Base-by-base conservation (phyloP, 2,113 vertebrate genomes). In the Sylvilagus bachmani region DNA sequence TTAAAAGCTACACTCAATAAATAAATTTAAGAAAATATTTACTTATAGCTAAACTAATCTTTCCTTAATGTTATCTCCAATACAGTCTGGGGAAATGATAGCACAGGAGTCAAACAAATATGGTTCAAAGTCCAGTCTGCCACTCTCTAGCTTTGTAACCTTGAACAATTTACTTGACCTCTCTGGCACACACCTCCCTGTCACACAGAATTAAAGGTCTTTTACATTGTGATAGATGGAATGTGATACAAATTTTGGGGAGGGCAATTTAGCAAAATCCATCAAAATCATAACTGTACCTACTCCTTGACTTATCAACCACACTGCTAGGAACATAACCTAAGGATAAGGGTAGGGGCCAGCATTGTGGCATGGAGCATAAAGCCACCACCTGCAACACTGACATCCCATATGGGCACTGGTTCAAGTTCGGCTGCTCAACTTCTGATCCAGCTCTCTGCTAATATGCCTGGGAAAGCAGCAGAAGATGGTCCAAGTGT, bases 21-120 rank as follows among this genome's bases (percentile, higher is more conserved):
- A 88, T 61, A 44, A 5, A 53, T 36, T 93, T 69, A 87, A 93
- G 67, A 91, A 97, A 97, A 85, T 94, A 91, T 96, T 90, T 66
- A 91, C 94, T 88, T 92, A 78, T 81, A 86, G 93, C 77, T 67
- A n/a, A 71, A 55, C 38, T 25, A 77, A 38, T 93, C 91, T 89
- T 84, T 97, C 69, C 70, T 33, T 92, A 90, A 92, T 84, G 11
- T 81, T 74, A n/a, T 77, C n/a, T 19, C 53, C 14, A 79, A 79
- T 27, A 10, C 53, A 79, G 16, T 90, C 36, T 79, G 55, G 33
- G n/a, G 36, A 90, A 78, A 71, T 38, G 24, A 79, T 58, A 89
- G 16, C 22, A 31, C 70, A 31, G 31, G 10, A 69, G n/a, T 38
- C 49, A 90, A 79, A 62, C 29, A 67, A 36, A 79, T 14, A 64